Evolutionary conservation across 1,140 invertebrate genomes (phyloP), one percentile per base, ranked within the genome.

Genomic region (Glossosoma conforme): DNA sequence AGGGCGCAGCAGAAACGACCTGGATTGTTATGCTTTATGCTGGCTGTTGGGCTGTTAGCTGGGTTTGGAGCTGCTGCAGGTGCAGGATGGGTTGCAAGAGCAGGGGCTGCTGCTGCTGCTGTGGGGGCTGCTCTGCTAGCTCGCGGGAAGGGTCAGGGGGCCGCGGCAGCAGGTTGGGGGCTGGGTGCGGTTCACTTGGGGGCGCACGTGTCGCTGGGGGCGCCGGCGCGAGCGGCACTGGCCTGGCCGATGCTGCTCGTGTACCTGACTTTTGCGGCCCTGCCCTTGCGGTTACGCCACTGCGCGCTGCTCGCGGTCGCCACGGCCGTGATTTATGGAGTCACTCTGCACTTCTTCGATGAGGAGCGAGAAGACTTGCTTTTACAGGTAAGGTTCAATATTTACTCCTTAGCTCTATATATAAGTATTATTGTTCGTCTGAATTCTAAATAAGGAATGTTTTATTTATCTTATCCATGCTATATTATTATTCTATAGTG

Each of bases 181-280:
- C 63, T 72, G 3, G 61, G 83, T 79, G 76, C 68, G 5, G 61
- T 79, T 22, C 60, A 85, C 25, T 65, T 74, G 65, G 70, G 68
- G 69, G 17, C 61, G 13, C 58, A 60, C 14, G 46, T 56, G 18
- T 54, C 56, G 14, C 59, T 61, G 10, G 47, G 50, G 10, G 59
- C 58, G 58, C 56, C 81, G 72, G 65, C 56, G 65, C 70, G 58
- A 67, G 71, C 57, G 40, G 68, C 43, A 35, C 74, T 93, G 0
- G 86, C 85, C 17, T 92, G 89, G 88, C 77, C 85, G 13, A 69
- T 91, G 32, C 69, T 93, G n/a, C 66, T 90, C 38, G 83, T 88
- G 52, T 94, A 91, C 62, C 76, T 91, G n/a, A 81, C 89, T n/a
- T 85, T 89, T 64, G 86, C 89, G 24, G 86, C 88, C 1, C 64